Evolutionary conservation across 2,113 vertebrate genomes (phyloP).

Genomic region (Pollachius pollachius): DNA sequence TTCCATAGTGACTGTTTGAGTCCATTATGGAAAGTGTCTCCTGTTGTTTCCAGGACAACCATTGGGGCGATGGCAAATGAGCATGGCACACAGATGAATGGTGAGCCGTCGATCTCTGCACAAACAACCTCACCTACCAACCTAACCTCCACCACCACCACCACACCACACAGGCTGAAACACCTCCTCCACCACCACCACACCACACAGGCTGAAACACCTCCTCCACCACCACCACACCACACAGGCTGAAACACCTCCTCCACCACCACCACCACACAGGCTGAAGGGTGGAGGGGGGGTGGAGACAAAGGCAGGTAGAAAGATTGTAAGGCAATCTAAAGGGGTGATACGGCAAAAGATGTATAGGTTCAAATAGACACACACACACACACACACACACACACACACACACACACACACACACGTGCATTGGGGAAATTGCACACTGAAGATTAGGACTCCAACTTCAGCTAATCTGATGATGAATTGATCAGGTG

Average conservation of each 20-base stretch:
- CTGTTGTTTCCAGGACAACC: conserved; percentile 81
- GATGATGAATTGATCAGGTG: too few species aligned
- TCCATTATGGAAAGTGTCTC: conserved; percentile 79
- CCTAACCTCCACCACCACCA: conserved; percentile 34
- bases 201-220: not conserved
- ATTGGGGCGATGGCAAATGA: conserved; percentile 65
- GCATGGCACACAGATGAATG: conserved; percentile 63
- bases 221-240: conserved; percentile 1
- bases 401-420: not conserved
- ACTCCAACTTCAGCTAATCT: too few species aligned
- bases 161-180: conserved; percentile 1
- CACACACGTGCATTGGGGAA: not conserved
- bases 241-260: too few species aligned
- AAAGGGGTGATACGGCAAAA: too few species aligned
- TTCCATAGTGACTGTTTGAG: conserved; percentile 81
- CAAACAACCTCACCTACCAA: conserved; percentile 34
- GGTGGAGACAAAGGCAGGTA: too few species aligned
- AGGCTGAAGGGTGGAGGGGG: not conserved
- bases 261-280: conserved; percentile 23
- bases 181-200: conserved; percentile 28
- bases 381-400: not conserved
- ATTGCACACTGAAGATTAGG: too few species aligned
- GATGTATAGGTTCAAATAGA: not conserved
- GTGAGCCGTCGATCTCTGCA: conserved; percentile 58
- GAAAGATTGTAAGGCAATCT: too few species aligned